Conservation (phyloP, 2,797 vertebrate genomes). For the Bryconaethiops microstoma region DNA sequence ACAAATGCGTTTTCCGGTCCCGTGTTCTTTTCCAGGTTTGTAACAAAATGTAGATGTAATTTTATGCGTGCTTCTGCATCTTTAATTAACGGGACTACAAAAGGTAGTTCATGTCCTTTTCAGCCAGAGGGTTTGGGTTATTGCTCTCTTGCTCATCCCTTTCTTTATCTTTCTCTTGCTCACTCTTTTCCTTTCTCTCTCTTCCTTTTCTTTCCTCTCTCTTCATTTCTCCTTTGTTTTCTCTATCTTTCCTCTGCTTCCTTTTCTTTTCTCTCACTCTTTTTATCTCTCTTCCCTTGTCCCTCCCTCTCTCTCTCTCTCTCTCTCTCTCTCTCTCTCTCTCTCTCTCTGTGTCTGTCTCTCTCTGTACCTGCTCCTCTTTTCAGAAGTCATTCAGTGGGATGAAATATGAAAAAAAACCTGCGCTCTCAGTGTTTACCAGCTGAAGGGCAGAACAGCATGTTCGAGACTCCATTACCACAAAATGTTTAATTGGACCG, state of each 20-base stretch:
- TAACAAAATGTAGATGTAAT: neutral
- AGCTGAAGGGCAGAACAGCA: slow-evolving; percentile 5
- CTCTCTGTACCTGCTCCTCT: neutral
- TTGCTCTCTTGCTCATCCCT: neutral
- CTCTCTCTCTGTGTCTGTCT: too few species aligned
- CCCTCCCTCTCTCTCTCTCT: too few species aligned
- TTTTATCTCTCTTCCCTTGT: too few species aligned
- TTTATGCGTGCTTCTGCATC: neutral
- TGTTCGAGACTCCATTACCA: slow-evolving; percentile 6
- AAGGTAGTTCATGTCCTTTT: neutral
- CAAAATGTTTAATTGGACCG: slow-evolving; percentile 6
- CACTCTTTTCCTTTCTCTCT: neutral
- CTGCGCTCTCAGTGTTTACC: slow-evolving; percentile 10
- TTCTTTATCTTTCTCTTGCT: neutral
- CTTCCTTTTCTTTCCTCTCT: too few species aligned
- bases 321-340: too few species aligned
- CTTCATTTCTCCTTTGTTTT: too few species aligned
- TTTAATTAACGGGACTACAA: neutral
- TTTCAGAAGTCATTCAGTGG: neutral
- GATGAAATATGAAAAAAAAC: neutral
- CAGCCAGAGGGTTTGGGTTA: neutral
- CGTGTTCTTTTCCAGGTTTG: neutral
- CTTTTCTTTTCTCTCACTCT: too few species aligned
- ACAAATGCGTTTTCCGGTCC: neutral
- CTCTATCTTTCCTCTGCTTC: too few species aligned